phyloP scores from a whole-genome alignment of 2,888 invertebrate species.

The Thereva nobilitata region DNA sequence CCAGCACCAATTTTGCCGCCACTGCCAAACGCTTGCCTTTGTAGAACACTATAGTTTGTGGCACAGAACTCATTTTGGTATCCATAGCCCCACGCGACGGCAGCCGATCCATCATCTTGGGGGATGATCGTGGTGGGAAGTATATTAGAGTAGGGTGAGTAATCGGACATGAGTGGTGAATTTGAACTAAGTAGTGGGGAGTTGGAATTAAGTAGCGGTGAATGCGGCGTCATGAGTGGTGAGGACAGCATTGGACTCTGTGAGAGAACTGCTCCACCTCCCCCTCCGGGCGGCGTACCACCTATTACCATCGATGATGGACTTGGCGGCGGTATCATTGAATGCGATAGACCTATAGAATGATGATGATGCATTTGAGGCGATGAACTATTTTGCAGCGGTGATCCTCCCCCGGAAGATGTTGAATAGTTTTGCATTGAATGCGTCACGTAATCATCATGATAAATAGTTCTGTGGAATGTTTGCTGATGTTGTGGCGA shows the following conservation, averaged over 20 bases:
- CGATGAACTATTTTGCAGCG: constrained; percentile 40
- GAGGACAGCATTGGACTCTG: constrained; percentile 46
- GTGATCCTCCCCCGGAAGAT: constrained; percentile 34
- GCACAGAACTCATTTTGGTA: constrained; percentile 65
- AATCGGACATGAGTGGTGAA: constrained; percentile 53
- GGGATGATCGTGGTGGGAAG: constrained; percentile 49
- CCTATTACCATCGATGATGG: constrained; percentile 32
- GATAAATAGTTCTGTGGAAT: constrained; percentile 40
- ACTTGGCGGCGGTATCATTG: constrained; percentile 42
- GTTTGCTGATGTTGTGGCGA: constrained; percentile 42
- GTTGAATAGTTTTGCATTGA: constrained; percentile 39
- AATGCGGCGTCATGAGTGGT: constrained; percentile 50
- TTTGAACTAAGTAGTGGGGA: constrained; percentile 51
- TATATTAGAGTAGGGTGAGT: constrained; percentile 54
- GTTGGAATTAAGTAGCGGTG: constrained; percentile 52
- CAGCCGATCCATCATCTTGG: constrained; percentile 48
- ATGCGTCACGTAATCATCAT: constrained; percentile 40
- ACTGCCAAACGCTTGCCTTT: constrained; percentile 59
- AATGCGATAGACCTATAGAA: constrained; percentile 36
- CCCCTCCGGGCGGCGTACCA: constrained; percentile 29
- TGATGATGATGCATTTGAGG: constrained; percentile 40
- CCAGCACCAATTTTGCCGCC: constrained; percentile 61
- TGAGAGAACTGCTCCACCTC: constrained; percentile 40
- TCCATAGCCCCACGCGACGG: constrained; percentile 56
- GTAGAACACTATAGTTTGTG: constrained; percentile 61